Conservation (phyloP, 2,888 invertebrate species). For the Diaphora mendica region DNA sequence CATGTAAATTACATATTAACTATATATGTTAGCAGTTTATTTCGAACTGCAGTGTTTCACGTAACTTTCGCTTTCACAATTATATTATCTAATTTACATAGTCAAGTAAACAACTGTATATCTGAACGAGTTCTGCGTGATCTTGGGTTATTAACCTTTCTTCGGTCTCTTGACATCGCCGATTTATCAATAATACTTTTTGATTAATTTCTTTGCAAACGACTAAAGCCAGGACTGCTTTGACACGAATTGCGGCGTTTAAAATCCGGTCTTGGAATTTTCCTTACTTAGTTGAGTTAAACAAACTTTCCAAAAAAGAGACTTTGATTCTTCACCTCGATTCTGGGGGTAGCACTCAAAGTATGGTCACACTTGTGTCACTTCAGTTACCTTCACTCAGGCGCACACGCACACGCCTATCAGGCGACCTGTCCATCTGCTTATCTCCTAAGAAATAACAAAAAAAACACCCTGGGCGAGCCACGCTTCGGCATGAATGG, state of each 20-base stretch:
- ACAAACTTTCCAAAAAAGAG: background rate
- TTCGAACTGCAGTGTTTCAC: conserved; percentile 28
- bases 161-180: background rate
- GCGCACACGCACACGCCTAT: too few relatives aligned
- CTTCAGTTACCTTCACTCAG: too few relatives aligned
- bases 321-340: too few relatives aligned
- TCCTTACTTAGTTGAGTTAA: background rate
- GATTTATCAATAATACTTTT: background rate
- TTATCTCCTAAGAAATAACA: too few relatives aligned
- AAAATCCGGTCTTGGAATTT: background rate
- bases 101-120: conserved; percentile 50
- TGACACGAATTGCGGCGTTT: background rate
- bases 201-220: background rate
- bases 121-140: conserved; percentile 44
- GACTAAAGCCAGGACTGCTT: background rate
- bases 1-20: conserved; percentile 21
- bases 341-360: too few relatives aligned
- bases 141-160: conserved; percentile 15
- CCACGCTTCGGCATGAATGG: too few relatives aligned
- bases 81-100: conserved; percentile 61
- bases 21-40: conserved; percentile 20
- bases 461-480: too few relatives aligned
- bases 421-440: too few relatives aligned
- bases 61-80: conserved; percentile 64
- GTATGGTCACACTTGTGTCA: too few relatives aligned